These are phyloP conservation scores for Pogonomyrmex californicus DNA, from an alignment of 1,140 invertebrate genomes.

Conservation along the genomic window DNA sequence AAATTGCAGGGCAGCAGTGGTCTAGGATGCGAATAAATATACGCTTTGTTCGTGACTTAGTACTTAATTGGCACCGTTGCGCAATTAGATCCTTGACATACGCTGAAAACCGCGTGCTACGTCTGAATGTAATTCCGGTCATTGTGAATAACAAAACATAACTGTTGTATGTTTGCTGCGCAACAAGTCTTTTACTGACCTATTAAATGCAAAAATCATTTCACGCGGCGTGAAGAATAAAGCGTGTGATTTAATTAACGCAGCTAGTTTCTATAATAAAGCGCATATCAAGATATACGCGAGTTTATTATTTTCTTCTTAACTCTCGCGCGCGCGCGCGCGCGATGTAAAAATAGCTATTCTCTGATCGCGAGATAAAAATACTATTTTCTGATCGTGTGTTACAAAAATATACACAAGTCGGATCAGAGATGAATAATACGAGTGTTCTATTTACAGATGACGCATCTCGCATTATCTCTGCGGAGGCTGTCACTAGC, in stretches of 20 bases:
- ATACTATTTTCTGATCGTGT: conserved; percentile 6
- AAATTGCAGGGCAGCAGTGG: conserved; percentile 27
- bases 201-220: conserved; percentile 32
- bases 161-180: conserved; percentile 15
- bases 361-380: not conserved
- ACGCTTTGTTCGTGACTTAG: conserved; percentile 46
- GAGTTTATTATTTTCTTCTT: not conserved
- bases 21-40: conserved; percentile 33
- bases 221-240: conserved; percentile 1
- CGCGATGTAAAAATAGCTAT: not conserved
- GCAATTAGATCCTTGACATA: conserved; percentile 65
- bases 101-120: conserved; percentile 49
- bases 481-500: conserved; percentile 66
- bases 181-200: conserved; percentile 7
- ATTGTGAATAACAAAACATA: conserved; percentile 15
- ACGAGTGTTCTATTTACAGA: conserved; percentile 76
- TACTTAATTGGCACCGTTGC: conserved; percentile 52
- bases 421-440: not conserved
- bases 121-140: conserved; percentile 58
- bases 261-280: not conserved
- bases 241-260: conserved; percentile 47
- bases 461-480: conserved; percentile 72
- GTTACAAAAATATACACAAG: not conserved
- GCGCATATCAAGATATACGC: not conserved
- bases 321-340: not conserved